Base-by-base conservation (phyloP, 2,797 vertebrate genomes). In the Eulemur coronatus region DNA sequence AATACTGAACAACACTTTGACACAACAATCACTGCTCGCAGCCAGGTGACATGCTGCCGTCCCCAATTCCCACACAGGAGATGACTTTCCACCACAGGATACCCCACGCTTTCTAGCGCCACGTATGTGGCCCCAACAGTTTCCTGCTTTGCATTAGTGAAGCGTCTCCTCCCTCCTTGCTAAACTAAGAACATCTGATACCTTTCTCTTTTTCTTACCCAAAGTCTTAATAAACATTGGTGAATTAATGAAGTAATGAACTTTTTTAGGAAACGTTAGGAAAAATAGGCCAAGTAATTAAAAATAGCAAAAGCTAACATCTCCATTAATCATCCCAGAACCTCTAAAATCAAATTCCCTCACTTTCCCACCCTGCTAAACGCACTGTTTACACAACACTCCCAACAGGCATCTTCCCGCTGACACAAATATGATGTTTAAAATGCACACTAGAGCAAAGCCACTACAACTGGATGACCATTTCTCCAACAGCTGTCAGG, bases 211-310 rank as follows among this genome's bases (percentile, higher is more conserved):
- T 57, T 59, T 70, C 30, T 85, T 33, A 67, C 43, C 5, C 28
- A 72, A 22, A 72, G 13, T 92, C 41, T 38, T n/a, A 91, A 72
- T 72, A 87, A 84, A 95, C 35, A 84, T 46, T 92, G 81, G 38
- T 55, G 28, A 67, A 86, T 18, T 59, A 35, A 86, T 57, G 46
- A 87, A 65, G 22, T n/a, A 65, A 57, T 69, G 43, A 79, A 67
- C 9, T 94, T 55, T 57, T 43, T 63, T 17, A 93, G 15, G 28
- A 55, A 43, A 80, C 28, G 22, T 84, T 79, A 55, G 26, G 81
- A 46, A 91, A 88, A 94, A 86, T 26, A 61, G 33, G 33, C 7
- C 72, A 89, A 81, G 30, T 69, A 80, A 75, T 65, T 95, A n/a
- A 57, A 91, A 78, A 81, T 33, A 89, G 30, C 43, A 78, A 48